Percentiles rank a stretch among this genome's conserved stretches.
These are phyloP conservation scores for Sebastes goodei DNA, from an alignment of 2,797 vertebrate genomes.

Conservation along the genomic window DNA sequence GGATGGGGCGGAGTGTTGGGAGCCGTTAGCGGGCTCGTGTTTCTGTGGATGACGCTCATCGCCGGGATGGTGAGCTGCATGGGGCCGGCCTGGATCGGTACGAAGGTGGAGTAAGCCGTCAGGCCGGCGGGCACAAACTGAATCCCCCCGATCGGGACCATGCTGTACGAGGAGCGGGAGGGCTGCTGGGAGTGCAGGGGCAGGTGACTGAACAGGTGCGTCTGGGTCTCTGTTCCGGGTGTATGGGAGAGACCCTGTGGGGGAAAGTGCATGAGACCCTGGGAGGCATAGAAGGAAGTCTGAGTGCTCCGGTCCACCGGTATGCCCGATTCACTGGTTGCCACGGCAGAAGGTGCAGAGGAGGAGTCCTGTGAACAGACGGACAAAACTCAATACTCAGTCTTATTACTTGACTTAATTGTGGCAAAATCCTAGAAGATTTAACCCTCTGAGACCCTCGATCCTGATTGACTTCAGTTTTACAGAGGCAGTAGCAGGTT, in stretches of 20 bases:
- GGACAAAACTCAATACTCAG: neutral
- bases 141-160: constrained; percentile 93
- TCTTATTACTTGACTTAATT: neutral
- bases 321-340: constrained; percentile 55
- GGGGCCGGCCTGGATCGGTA: constrained; percentile 91
- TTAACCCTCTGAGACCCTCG: no score
- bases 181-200: constrained; percentile 96
- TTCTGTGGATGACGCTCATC: constrained; percentile 91
- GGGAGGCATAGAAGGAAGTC: constrained; percentile 73
- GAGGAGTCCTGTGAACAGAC: constrained; percentile 60
- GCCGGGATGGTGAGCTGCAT: constrained; percentile 95
- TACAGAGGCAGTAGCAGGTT: no score
- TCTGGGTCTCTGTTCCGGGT: constrained; percentile 76
- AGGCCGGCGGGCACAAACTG: constrained; percentile 92
- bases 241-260: constrained; percentile 57
- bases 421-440: neutral
- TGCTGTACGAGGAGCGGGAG: constrained; percentile 87
- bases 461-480: accelerated
- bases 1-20: constrained; percentile 71
- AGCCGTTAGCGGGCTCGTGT: constrained; percentile 79
- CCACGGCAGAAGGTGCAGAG: constrained; percentile 9
- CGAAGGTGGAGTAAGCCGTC: constrained; percentile 93
- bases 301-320: constrained; percentile 80
- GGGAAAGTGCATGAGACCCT: constrained; percentile 72
- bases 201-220: constrained; percentile 95